Evolutionary conservation across 1,140 invertebrate species (phyloP), one percentile per base, ranked within the genome.

Genomic region (Halotydeus destructor): DNA sequence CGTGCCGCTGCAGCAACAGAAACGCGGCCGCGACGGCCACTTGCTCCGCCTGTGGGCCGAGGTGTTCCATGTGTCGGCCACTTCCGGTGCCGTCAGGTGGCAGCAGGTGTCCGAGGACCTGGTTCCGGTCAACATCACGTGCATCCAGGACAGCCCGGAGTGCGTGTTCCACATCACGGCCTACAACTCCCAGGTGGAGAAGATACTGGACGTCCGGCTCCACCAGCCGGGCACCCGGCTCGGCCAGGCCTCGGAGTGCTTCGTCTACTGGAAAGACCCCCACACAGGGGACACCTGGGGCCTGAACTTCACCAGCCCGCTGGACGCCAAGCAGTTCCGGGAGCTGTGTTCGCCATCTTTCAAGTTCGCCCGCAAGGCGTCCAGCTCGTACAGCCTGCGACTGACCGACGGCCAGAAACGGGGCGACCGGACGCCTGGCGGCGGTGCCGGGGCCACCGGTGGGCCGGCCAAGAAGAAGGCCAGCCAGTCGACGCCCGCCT

Each of bases 161-260:
- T 89, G 84, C 60, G 76, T 91, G 53, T 94, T 91, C 67, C 88
- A 93, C 66, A 85, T 96, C 60, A 94, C 85, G 48, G 89, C 89
- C 45, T 94, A 94, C 67, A 94, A 94, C 66, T 85, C 84, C 55
- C 85, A 93, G 61, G 86, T 94, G 51, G 86, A 94, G 60, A 94
- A 94, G 68, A 93, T 96, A 52, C 73, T 94, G 50, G 88, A 96
- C 58, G 84, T 93, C 41, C 76, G 83, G 69, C 76, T 96, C 55
- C 74, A 85, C 35, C 88, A 96, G 61, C 88, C 88, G 64, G 86
- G 86, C 24, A 94, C 86, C 34, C 73, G 85, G 49, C 85, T 96
- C 54, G 88, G 85, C 9, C 88, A 91, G 64, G 86, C 88, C 19
- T 93, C 86, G 8, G 88, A 94, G 67, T 93, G 88, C 64, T 96